A percentile compares a stretch with the other conserved stretches of the same genome.
phyloP scores from a whole-genome alignment of 2,888 invertebrate species.

The Crossocerus cetratus region DNA sequence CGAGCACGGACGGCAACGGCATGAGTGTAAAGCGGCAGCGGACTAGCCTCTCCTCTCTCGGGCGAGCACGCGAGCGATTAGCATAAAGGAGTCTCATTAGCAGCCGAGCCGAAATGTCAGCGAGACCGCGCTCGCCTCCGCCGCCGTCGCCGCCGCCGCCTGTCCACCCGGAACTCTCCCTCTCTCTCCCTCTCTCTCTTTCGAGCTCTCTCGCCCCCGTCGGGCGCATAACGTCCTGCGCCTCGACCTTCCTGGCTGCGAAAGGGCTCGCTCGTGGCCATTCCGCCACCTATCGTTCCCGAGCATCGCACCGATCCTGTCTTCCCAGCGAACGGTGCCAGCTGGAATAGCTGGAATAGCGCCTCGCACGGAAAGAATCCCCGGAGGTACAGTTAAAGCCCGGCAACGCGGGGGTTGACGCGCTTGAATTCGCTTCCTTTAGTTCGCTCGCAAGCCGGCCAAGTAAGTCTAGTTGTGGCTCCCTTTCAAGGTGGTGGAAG shows the following conservation, averaged over 20 bases:
- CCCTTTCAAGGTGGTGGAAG: not conserved
- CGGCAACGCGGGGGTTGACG: no score
- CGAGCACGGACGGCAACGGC: conserved; percentile 26
- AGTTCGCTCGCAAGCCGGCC: no score
- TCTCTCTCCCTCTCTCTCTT: no score
- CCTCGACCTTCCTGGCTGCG: conserved; percentile 40
- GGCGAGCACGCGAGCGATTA: conserved; percentile 70
- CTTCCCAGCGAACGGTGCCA: conserved; percentile 6
- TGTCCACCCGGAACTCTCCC: conserved; percentile 54
- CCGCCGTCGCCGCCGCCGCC: no score
- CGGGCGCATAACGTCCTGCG: conserved; percentile 2
- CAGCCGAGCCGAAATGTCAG: conserved; percentile 65
- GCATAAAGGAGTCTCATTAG: conserved; percentile 72
- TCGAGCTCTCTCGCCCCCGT: no score
- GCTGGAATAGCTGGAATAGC: not conserved
- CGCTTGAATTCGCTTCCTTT: no score
- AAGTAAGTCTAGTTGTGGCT: not conserved
- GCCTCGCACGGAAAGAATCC: not conserved
- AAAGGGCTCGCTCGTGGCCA: conserved; percentile 33
- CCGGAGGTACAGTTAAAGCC: not conserved
- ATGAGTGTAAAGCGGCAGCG: no score
- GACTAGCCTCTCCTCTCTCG: conserved; percentile 6
- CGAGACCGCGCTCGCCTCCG: conserved; percentile 19
- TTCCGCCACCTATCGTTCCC: conserved; percentile 23
- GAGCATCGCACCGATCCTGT: conserved; percentile 33